Evolutionary conservation across 2,113 vertebrate species (phyloP), one percentile per base, ranked within the genome.

Genomic region (Coregonus clupeaformis): DNA sequence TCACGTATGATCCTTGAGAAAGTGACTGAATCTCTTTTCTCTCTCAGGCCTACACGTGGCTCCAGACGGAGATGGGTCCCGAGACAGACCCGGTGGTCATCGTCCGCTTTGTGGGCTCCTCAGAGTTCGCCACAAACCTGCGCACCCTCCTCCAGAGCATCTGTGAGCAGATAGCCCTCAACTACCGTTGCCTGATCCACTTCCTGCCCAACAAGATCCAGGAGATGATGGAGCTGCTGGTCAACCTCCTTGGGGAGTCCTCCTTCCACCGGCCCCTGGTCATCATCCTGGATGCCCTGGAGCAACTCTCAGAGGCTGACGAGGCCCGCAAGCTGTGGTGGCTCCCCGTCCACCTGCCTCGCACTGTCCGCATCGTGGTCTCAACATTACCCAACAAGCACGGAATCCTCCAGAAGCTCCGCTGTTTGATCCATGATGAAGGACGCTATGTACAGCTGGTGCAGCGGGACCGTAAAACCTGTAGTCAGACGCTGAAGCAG

Each of bases 371-470:
- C 66, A 94, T 99, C 36, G 88, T 99, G 80, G 92, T 98, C 64
- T 98, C 98, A 76, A 99, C 98, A 0, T 93, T 99, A 93, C 98
- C 98, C 80, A 99, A 96, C 82, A 99, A 99, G 83, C 93, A 98
- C 0, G 96, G 97, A 71, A 98, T 99, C 82, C 92, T 99, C 64
- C 98, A 99, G 91, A 98, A 97, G 92, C 89, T 99, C 59, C 92
- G 95, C 84, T 94, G 95, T 90, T 94, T 96, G 89, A 94, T 98
- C 80, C 96, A 96, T 1, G 95, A 97, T 3, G 96, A 98, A 66
- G 91, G 93, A 60, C 95, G 93, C 78, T 99, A 97, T 57, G 92
- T 98, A 13, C 97, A 99, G 83, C 83, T 99, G 82, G 91, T 92
- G 62, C 93, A 97, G 78, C 93, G 94, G 75, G 97, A 99, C 82